phyloP scores from a whole-genome alignment of 2,888 invertebrate genomes.

The Ischnus inquisitorius region DNA sequence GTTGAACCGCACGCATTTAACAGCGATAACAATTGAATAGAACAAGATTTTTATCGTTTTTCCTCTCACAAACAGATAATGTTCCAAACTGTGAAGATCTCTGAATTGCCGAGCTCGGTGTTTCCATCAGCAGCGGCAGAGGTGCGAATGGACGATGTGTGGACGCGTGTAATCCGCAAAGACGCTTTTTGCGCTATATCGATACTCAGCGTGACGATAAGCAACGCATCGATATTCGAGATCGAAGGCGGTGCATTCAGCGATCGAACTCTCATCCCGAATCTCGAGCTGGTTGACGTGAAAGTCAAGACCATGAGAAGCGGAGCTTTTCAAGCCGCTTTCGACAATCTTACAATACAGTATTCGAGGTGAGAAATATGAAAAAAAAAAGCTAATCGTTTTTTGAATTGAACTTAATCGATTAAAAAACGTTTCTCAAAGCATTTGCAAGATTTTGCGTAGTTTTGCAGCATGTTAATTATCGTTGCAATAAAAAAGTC shows the following conservation, averaged over 20 bases:
- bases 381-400: not conserved
- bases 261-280: conserved; percentile 88
- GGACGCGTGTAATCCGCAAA: conserved; percentile 87
- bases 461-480: too few relatives aligned
- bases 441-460: too few relatives aligned
- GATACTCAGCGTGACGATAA: conserved; percentile 88
- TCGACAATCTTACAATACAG: conserved; percentile 89
- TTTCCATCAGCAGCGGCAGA: conserved; percentile 90
- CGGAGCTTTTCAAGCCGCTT: conserved; percentile 89
- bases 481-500: not conserved
- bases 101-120: conserved; percentile 88
- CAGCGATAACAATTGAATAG: not conserved
- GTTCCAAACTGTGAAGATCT: conserved; percentile 88
- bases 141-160: conserved; percentile 87
- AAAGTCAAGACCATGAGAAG: conserved; percentile 87
- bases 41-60: not conserved
- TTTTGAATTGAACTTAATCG: too few relatives aligned
- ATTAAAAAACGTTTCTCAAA: too few relatives aligned
- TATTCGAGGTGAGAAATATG: conserved; percentile 88
- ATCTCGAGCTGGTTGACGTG: conserved; percentile 88
- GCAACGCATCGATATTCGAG: conserved; percentile 88
- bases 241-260: conserved; percentile 89
- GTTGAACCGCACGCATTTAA: not conserved
- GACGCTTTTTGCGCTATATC: conserved; percentile 90
- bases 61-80: conserved; percentile 86